Evolutionary conservation across 2,797 vertebrate genomes (phyloP).

Genomic region (Orestias chungarensis): DNA sequence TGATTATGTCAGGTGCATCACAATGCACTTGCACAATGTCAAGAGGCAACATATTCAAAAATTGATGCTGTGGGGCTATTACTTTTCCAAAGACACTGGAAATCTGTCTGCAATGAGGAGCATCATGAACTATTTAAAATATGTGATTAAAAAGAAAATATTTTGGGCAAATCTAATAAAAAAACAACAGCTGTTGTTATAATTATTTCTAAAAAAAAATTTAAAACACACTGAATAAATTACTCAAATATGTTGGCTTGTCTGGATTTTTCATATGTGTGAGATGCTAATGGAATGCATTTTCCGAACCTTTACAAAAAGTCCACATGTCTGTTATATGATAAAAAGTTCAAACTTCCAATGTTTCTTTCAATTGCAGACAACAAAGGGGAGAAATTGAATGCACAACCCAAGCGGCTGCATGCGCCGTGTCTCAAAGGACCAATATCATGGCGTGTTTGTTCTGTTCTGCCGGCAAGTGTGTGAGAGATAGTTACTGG

Average conservation of each 20-base stretch:
- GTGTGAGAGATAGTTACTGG: slow-evolving; percentile 47
- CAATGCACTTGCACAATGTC: no score
- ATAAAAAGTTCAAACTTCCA: background rate
- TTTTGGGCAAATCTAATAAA: no score
- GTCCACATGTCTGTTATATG: no score
- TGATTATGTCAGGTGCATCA: no score
- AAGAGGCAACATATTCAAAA: no score
- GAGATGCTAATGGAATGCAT: no score
- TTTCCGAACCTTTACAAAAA: background rate
- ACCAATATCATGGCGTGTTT: slow-evolving; percentile 49
- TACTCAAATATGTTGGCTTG: background rate
- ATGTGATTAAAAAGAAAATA: no score
- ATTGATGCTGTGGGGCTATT: no score
- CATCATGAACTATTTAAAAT: no score
- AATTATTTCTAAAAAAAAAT: background rate
- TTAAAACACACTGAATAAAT: background rate
- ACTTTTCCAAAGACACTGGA: no score
- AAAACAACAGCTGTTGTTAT: no score
- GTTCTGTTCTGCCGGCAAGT: slow-evolving; percentile 39
- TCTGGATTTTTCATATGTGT: background rate
- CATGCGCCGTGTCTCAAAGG: slow-evolving; percentile 31
- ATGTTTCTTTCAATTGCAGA: slow-evolving; percentile 14
- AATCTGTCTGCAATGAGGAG: no score
- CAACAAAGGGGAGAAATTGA: slow-evolving; percentile 5
- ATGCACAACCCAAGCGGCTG: slow-evolving; percentile 49